phyloP scores from a whole-genome alignment of 2,113 vertebrate species.

The Ailurus styani region DNA sequence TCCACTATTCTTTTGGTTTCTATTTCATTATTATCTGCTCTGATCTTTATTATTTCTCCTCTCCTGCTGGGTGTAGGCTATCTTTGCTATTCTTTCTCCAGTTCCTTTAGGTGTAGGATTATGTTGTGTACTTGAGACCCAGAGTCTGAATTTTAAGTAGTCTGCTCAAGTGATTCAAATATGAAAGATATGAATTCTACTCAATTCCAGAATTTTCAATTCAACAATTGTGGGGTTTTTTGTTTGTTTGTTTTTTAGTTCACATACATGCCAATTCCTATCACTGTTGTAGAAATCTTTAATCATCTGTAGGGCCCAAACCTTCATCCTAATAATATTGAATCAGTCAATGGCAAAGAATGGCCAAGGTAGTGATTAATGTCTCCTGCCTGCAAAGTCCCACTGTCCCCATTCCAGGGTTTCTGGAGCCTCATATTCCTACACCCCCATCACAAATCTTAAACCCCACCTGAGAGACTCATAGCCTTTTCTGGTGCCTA shows the following conservation, averaged over 20 bases:
- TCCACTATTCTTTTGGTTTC: no score
- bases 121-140: no score
- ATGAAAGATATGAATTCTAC: neutral
- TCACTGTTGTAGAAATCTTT: neutral
- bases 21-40: no score
- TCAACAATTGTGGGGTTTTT: neutral
- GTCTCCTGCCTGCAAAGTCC: neutral
- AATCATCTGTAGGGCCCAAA: neutral
- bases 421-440: neutral
- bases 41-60: no score
- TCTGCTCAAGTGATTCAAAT: neutral
- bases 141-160: neutral
- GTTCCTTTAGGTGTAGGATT: no score
- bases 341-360: neutral
- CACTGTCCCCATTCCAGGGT: rapidly evolving
- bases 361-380: neutral
- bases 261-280: neutral
- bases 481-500: neutral
- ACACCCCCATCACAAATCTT: neutral
- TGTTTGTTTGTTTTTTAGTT: neutral
- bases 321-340: neutral
- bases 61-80: no score
- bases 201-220: neutral
- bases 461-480: no score
- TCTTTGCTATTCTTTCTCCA: no score